A percentile compares a stretch with the other conserved stretches of the same genome.
These are phyloP conservation scores for Spisula subtruncata DNA, from an alignment of 2,888 invertebrate species.

Conservation along the genomic window DNA sequence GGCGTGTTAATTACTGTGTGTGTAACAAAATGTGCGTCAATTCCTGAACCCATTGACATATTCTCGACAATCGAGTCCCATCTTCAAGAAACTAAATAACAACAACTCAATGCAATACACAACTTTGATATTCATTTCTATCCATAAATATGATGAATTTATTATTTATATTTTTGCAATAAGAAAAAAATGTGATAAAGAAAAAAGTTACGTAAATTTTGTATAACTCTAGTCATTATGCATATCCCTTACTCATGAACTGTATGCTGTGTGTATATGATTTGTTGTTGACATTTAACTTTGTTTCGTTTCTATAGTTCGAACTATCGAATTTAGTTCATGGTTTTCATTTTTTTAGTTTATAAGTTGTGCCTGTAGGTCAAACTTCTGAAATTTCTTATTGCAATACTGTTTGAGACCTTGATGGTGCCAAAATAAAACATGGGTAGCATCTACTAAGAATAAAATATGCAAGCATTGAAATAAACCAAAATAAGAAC, in stretches of 20 bases:
- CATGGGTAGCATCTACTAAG: no score
- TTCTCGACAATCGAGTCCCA: background rate
- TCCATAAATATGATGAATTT: background rate
- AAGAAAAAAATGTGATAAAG: background rate
- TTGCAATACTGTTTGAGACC: no score
- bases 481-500: no score
- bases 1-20: background rate
- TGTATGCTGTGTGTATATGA: background rate
- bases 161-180: constrained; percentile 18
- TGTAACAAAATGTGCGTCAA: constrained; percentile 31
- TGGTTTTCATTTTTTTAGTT: background rate
- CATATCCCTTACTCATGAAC: background rate
- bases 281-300: background rate
- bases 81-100: background rate
- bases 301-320: background rate
- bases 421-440: no score
- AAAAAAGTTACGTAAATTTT: background rate
- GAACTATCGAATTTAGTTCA: background rate
- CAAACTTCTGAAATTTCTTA: no score
- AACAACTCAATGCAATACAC: background rate
- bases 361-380: no score
- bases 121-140: background rate
- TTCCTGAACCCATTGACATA: constrained; percentile 34
- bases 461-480: no score
- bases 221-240: constrained; percentile 13